Conservation (phyloP, 2,113 vertebrate species). For the Opisthocomus hoazin region DNA sequence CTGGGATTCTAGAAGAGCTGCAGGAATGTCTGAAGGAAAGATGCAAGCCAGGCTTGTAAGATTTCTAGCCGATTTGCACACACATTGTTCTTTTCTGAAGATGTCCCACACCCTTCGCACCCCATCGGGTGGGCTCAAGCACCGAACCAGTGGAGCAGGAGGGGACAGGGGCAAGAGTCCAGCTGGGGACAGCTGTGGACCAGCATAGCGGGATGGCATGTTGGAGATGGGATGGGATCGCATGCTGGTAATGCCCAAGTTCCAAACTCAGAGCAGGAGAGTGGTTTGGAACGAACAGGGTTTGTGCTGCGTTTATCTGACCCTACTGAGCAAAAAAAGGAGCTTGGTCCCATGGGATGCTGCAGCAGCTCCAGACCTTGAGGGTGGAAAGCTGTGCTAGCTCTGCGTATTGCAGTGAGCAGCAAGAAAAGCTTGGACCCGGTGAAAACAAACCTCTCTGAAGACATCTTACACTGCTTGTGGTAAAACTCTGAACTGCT, state of each 20-base stretch:
- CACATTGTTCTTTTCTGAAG: neutral
- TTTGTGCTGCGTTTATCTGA: neutral
- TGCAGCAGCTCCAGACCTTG: neutral
- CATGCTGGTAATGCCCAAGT: fast-evolving
- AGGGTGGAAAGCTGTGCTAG: neutral
- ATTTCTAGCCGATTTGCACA: neutral
- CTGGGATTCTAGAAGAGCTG: neutral
- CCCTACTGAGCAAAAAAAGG: neutral
- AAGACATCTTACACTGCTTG: fast-evolving
- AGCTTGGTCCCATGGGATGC: neutral
- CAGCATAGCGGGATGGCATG: fast-evolving
- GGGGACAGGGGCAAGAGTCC: neutral
- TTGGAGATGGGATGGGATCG: neutral
- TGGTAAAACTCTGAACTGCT: neutral
- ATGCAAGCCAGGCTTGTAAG: neutral
- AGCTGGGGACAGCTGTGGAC: neutral
- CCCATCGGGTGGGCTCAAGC: neutral
- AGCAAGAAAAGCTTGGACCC: neutral
- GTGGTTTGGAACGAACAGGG: neutral
- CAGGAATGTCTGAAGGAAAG: neutral
- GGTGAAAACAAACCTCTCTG: neutral
- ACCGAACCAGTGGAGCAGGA: neutral
- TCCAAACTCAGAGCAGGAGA: neutral
- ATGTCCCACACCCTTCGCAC: neutral
- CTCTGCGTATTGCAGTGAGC: neutral